phyloP scores from a whole-genome alignment of 2,113 vertebrate species.

The Thymallus thymallus region DNA sequence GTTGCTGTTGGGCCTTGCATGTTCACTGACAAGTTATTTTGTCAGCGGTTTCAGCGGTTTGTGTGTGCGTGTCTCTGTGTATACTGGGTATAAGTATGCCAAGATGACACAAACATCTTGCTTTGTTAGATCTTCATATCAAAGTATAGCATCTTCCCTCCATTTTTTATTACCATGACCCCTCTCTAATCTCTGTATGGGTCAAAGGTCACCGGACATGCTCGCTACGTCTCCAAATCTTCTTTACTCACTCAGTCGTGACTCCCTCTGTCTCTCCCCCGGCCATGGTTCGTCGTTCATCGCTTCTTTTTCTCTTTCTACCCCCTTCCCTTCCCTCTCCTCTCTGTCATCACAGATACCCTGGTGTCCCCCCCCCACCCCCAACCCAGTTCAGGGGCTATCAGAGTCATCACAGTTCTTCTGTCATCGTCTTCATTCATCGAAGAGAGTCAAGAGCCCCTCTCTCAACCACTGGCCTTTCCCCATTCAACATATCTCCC shows the following conservation, averaged over 20 bases:
- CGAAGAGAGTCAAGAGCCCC: no score
- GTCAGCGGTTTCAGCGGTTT: neutral
- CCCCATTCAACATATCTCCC: no score
- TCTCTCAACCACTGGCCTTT: no score
- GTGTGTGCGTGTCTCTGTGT: neutral
- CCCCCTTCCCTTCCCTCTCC: neutral
- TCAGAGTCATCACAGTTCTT: no score
- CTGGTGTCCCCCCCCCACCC: no score
- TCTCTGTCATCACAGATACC: neutral
- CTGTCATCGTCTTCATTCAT: no score
- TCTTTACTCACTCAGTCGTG: neutral
- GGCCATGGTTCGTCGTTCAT: no score
- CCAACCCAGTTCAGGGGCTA: no score
- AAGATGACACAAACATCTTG: neutral
- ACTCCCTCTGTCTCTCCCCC: neutral
- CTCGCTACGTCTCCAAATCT: slow-evolving; percentile 22
- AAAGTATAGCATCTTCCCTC: no score
- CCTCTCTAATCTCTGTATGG: slow-evolving; percentile 18
- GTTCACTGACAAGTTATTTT: no score
- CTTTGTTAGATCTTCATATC: slow-evolving; percentile 21
- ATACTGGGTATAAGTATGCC: neutral
- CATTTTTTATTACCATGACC: neutral
- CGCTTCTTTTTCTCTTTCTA: no score
- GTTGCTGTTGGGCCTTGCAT: no score
- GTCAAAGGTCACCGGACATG: slow-evolving; percentile 40